Base-by-base conservation (phyloP, 2,113 vertebrate species). In the Tonatia bakeri region DNA sequence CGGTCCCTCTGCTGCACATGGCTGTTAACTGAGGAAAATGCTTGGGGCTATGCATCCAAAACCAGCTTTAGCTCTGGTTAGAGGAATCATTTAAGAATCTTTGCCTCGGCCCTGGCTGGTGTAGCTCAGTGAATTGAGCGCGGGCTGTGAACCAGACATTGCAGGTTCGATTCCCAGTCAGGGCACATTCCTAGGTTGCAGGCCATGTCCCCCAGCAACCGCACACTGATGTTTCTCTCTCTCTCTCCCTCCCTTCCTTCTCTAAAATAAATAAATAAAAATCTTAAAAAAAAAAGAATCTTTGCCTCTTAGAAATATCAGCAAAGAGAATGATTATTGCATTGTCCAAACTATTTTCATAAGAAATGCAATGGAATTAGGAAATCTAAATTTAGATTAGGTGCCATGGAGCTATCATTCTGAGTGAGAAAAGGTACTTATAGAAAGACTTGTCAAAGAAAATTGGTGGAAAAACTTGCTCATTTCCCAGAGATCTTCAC, bases 301-400 rank as follows among this genome's bases (percentile, higher is more conserved):
- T 93, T 81, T 88, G 61, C 52, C n/a, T 82, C 54, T 16, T 61
- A 86, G 43, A 67, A 97, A 82, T 56, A 67, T 38, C 80, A 93
- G 75, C 1, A 3, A 61, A 95, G 64, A 50, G 9, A 1, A 56
- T 65, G 47, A 75, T 75, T 52, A 90, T 73, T 84, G 84, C 56
- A 87, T 76, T 77, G 76, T 94, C 26, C 24, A 61, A 75, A 73
- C 75, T 93, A 79, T 93, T 96, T 97, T 92, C 65, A 77, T 87
- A 80, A 90, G 95, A 91, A 81, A 65, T 47, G 5, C 67, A 84
- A 73, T 92, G 87, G 47, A 90, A 94, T 94, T 87, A 94, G 95
- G 97, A 98, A 96, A 95, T 52, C 79, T 85, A 92, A 96, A 94
- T 94, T 95, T 96, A 96, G 95, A 87, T 88, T 40, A 90, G 38